A percentile compares a stretch with the other conserved stretches of the same genome.
These are phyloP conservation scores for Apodemia mormo DNA, from an alignment of 2,888 invertebrate genomes.

Conservation along the genomic window DNA sequence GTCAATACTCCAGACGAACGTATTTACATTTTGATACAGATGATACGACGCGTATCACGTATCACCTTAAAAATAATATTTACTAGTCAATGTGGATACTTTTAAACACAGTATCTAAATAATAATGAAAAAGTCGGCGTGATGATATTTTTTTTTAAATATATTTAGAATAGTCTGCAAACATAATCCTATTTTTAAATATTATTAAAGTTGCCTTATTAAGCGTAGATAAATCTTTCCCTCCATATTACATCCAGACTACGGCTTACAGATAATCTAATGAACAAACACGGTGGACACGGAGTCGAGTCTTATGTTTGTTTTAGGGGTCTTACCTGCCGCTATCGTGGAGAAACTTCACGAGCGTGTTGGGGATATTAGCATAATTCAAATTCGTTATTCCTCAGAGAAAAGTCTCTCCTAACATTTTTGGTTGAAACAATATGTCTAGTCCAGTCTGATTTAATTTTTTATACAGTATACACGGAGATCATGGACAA, in stretches of 20 bases:
- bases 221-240: conserved; percentile 8
- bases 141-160: too few species aligned
- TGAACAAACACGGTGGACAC: conserved; percentile 29
- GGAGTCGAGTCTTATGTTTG: conserved; percentile 34
- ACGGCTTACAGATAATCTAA: conserved; percentile 25
- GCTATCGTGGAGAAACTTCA: neutral
- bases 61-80: neutral
- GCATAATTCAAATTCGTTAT: neutral
- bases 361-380: neutral
- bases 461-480: too few species aligned
- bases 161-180: too few species aligned
- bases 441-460: too few species aligned
- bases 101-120: too few species aligned
- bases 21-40: neutral
- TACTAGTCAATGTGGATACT: neutral
- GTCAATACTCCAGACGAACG: conserved; percentile 5
- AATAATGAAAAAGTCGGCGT: too few species aligned
- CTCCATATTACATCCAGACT: conserved; percentile 10
- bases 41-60: neutral
- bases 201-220: neutral
- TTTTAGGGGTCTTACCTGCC: conserved; percentile 25
- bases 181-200: too few species aligned
- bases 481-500: too few species aligned
- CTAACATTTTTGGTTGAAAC: neutral
- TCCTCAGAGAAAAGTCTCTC: neutral